Percentiles rank a stretch among this genome's conserved stretches.
phyloP scores from a whole-genome alignment of 1,140 invertebrate species.

The Cotesia chilonis region DNA sequence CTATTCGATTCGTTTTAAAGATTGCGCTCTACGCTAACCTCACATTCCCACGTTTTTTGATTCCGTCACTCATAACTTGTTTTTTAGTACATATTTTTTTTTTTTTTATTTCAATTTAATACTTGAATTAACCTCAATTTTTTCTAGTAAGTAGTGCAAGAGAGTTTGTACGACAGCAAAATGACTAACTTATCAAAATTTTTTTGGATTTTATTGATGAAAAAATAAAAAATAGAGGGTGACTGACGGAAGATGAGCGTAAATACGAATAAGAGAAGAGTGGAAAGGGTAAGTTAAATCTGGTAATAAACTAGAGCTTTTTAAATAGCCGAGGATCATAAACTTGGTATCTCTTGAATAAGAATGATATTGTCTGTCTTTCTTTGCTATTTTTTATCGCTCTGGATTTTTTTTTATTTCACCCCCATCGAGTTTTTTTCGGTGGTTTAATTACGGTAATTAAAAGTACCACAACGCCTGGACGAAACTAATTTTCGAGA shows the following conservation, averaged over 20 bases:
- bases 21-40: too few relatives aligned
- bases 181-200: too few relatives aligned
- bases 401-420: conserved; percentile 30
- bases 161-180: too few relatives aligned
- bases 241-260: conserved; percentile 13
- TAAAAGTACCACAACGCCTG: conserved; percentile 48
- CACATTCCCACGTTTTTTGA: too few relatives aligned
- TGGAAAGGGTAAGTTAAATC: conserved; percentile 30
- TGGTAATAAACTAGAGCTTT: conserved; percentile 52
- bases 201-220: too few relatives aligned
- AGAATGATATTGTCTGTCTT: conserved; percentile 49
- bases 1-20: too few relatives aligned
- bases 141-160: too few relatives aligned
- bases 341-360: conserved; percentile 52
- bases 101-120: too few relatives aligned
- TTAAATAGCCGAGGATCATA: conserved; percentile 54
- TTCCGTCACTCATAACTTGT: too few relatives aligned
- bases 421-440: conserved; percentile 27
- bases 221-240: too few relatives aligned
- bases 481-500: conserved; percentile 55
- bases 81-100: too few relatives aligned
- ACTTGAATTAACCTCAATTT: too few relatives aligned
- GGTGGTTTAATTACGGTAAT: conserved; percentile 57
- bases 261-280: neutral
- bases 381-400: conserved; percentile 43